Conservation (phyloP, 2,888 invertebrate genomes). For the Erebia palarica region DNA sequence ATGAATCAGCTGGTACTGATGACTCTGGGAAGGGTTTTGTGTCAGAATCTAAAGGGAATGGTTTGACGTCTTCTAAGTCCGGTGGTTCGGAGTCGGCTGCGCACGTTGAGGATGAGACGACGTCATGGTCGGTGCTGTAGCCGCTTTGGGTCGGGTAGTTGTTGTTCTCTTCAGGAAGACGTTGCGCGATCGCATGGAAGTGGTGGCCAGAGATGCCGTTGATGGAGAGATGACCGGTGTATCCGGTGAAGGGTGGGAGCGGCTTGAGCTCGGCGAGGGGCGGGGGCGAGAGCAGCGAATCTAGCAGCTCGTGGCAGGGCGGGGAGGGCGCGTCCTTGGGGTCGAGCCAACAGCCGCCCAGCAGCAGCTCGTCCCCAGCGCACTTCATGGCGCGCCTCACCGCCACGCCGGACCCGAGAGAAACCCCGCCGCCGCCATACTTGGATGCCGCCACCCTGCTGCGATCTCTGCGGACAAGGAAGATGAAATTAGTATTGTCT, state of each 20-base stretch:
- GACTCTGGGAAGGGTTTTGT: constrained; percentile 76
- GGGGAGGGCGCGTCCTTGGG: constrained; percentile 77
- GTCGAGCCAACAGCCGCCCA: constrained; percentile 88
- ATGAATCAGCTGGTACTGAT: constrained; percentile 81
- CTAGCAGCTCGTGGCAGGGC: constrained; percentile 86
- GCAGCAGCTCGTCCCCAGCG: constrained; percentile 87
- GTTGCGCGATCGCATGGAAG: constrained; percentile 91
- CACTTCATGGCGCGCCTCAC: constrained; percentile 84
- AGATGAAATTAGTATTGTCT: constrained; percentile 17
- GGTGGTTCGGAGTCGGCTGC: constrained; percentile 84
- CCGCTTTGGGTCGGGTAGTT: constrained; percentile 85
- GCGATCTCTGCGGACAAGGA: constrained; percentile 67
- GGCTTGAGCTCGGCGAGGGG: constrained; percentile 91
- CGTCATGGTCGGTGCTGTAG: constrained; percentile 85
- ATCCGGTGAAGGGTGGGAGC: constrained; percentile 92
- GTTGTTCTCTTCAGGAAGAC: constrained; percentile 88
- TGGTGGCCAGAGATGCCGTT: constrained; percentile 94
- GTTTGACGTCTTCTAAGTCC: constrained; percentile 83
- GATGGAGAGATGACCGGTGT: constrained; percentile 92
- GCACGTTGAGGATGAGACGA: constrained; percentile 89
- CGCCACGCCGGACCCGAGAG: constrained; percentile 67
- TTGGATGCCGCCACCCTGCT: constrained; percentile 80
- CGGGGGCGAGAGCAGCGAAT: constrained; percentile 85
- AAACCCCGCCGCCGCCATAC: constrained; percentile 78
- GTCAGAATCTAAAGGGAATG: constrained; percentile 81